A percentile compares a stretch with the other conserved stretches of the same genome.
These are phyloP conservation scores for Trimorus sp. DNA, from an alignment of 2,888 invertebrate genomes.

Conservation along the genomic window DNA sequence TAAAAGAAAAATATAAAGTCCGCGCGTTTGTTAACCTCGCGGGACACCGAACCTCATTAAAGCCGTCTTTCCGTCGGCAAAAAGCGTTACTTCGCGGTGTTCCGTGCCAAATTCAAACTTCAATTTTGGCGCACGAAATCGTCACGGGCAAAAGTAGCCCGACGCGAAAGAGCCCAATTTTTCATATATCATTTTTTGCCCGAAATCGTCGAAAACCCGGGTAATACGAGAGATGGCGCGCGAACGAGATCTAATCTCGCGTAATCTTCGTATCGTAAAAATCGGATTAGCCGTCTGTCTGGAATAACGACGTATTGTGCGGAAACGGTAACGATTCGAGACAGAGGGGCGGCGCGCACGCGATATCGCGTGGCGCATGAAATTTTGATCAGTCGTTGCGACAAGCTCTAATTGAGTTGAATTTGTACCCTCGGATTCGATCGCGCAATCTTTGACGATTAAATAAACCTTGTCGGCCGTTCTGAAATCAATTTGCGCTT, in stretches of 20 bases:
- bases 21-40: constrained; percentile 24
- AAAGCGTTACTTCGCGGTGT: constrained; percentile 14
- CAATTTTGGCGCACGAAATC: constrained; percentile 22
- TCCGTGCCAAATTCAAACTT: constrained; percentile 23
- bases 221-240: too few relatives aligned
- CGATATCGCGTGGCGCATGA: constrained; percentile 30
- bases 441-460: constrained; percentile 12
- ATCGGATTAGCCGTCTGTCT: constrained; percentile 1
- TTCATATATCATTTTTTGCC: constrained; percentile 18
- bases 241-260: background rate
- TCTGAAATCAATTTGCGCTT: too few relatives aligned
- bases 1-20: constrained; percentile 39
- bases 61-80: constrained; percentile 5
- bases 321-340: constrained; percentile 25
- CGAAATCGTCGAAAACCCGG: too few relatives aligned
- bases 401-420: constrained; percentile 29
- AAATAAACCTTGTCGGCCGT: background rate
- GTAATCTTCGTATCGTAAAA: constrained; percentile 11
- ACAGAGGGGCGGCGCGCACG: constrained; percentile 12
- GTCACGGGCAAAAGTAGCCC: background rate
- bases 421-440: constrained; percentile 13
- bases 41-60: constrained; percentile 30
- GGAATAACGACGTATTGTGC: constrained; percentile 22
- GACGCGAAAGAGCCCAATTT: background rate
- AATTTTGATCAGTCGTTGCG: constrained; percentile 29